Conservation (phyloP, 1,140 invertebrate genomes). For the Drosophila asahinai region DNA sequence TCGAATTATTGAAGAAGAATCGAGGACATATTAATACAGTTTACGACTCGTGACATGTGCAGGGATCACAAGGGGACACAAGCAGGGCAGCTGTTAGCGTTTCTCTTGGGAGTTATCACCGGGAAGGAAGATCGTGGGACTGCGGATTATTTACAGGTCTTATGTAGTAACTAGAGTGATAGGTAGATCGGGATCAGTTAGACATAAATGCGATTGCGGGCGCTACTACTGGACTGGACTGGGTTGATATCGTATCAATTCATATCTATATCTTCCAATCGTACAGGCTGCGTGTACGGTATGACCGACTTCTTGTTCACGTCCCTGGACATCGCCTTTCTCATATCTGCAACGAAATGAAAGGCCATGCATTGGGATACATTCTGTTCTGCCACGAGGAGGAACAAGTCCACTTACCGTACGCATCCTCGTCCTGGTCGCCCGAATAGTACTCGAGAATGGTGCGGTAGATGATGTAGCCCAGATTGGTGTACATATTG, state of each 20-base stretch:
- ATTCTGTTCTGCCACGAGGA: no score
- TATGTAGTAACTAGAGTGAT: constrained; percentile 24
- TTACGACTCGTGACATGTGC: constrained; percentile 7
- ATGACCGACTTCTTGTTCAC: constrained; percentile 96
- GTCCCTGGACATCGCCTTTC: constrained; percentile 98
- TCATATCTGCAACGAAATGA: constrained; percentile 93
- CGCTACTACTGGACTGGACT: constrained; percentile 43
- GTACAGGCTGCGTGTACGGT: constrained; percentile 96
- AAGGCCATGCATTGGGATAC: background rate
- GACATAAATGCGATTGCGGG: constrained; percentile 73
- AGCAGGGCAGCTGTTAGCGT: constrained; percentile 20
- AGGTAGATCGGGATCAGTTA: constrained; percentile 42
- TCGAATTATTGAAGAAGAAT: constrained; percentile 27
- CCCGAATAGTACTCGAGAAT: constrained; percentile 99
- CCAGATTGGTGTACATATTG: constrained; percentile 98
- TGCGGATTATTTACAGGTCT: constrained; percentile 47
- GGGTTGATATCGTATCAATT: constrained; percentile 75
- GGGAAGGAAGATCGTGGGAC: background rate
- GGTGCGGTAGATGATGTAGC: constrained; percentile 98
- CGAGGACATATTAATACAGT: constrained; percentile 29
- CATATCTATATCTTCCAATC: constrained; percentile 97
- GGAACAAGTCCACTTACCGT: constrained; percentile 88
- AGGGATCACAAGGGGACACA: constrained; percentile 15
- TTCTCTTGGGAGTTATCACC: constrained; percentile 18
- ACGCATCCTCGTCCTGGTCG: constrained; percentile 99